Conservation (phyloP, 2,888 invertebrate genomes). For the Macrosiphum euphorbiae region DNA sequence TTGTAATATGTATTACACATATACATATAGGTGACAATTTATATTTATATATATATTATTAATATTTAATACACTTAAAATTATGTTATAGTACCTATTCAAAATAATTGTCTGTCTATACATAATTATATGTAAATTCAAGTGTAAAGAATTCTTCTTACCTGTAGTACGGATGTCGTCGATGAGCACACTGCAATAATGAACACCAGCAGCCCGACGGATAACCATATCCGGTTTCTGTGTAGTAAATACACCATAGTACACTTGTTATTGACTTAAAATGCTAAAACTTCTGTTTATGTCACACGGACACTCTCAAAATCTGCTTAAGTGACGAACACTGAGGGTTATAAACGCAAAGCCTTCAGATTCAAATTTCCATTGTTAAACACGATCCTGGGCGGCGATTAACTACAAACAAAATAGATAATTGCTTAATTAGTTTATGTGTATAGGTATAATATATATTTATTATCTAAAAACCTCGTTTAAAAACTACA, state of each 20-base stretch:
- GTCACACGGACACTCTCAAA: conserved; percentile 26
- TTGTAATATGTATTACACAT: not conserved
- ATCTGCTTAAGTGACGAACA: conserved; percentile 22
- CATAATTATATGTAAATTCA: not conserved
- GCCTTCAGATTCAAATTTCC: conserved; percentile 61
- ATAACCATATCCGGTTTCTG: conserved; percentile 63
- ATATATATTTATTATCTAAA: not conserved
- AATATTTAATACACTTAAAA: not conserved
- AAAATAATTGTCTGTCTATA: not conserved
- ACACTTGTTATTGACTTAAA: conserved; percentile 50
- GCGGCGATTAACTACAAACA: conserved; percentile 53
- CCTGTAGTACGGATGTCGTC: conserved; percentile 38
- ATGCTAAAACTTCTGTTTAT: conserved; percentile 30
- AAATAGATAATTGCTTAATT: conserved; percentile 57
- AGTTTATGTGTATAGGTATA: not conserved
- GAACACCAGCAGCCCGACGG: conserved; percentile 34
- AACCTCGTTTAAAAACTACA: conserved; percentile 8
- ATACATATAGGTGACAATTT: not conserved
- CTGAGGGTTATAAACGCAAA: conserved; percentile 48
- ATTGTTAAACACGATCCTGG: conserved; percentile 61
- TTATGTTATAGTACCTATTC: not conserved
- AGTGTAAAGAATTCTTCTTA: conserved; percentile 12
- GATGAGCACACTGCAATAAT: conserved; percentile 42
- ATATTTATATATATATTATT: not conserved
- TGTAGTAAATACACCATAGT: conserved; percentile 48